phyloP scores from a whole-genome alignment of 2,797 vertebrate species.

The Vireo griseus region DNA sequence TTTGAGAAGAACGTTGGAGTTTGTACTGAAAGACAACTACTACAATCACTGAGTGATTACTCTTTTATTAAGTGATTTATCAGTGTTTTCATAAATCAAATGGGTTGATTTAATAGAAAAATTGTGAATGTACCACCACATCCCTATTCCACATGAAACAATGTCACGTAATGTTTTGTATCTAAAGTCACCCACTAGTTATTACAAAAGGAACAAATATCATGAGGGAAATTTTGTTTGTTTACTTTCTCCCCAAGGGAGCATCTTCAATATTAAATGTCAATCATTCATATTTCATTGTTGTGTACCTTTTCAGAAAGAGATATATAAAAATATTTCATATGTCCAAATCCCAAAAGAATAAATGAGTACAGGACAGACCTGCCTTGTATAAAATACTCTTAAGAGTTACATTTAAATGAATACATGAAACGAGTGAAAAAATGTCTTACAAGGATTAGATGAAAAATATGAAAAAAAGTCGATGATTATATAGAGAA shows the following conservation, averaged over 20 bases:
- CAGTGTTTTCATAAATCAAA: not conserved
- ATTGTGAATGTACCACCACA: not conserved
- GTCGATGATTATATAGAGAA: not conserved
- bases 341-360: not conserved
- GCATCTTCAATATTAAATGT: not conserved
- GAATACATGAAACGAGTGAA: not conserved
- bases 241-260: not conserved
- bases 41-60: not conserved
- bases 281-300: not conserved
- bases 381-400: not conserved
- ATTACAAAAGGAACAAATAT: not conserved
- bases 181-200: not conserved
- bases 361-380: not conserved
- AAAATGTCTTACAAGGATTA: not conserved
- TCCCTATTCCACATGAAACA: not conserved
- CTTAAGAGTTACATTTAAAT: not conserved
- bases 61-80: not conserved
- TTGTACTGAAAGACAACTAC: not conserved
- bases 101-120: not conserved
- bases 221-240: not conserved
- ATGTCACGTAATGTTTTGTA: not conserved
- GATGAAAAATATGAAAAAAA: not conserved
- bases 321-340: not conserved
- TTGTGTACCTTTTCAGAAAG: not conserved
- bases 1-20: not conserved